Evolutionary conservation across 2,113 vertebrate genomes (phyloP).

Genomic region (Petaurus breviceps): DNA sequence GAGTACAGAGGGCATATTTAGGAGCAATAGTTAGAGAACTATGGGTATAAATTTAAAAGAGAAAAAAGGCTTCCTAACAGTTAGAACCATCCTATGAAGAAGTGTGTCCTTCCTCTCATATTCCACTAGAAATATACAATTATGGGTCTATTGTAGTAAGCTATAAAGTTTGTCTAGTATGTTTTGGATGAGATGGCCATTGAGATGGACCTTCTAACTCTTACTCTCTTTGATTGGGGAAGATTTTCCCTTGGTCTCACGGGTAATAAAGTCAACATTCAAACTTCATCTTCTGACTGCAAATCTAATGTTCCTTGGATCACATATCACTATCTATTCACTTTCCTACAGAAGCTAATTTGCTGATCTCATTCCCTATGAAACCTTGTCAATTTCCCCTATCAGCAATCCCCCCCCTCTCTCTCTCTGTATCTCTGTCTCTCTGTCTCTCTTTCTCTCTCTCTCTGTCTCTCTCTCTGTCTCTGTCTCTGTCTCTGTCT

Average conservation of each 20-base stretch:
- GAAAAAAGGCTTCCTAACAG: background rate
- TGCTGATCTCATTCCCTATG: background rate
- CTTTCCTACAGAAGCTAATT: background rate
- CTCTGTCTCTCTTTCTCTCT: no score
- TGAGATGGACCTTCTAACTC: background rate
- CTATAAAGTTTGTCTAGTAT: background rate
- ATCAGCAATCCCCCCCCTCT: background rate
- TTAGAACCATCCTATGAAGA: background rate
- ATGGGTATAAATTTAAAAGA: background rate
- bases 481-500: no score
- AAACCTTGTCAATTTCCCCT: background rate
- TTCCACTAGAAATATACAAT: background rate
- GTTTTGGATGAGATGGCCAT: background rate
- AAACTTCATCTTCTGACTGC: background rate
- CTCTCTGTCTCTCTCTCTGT: rapidly evolving
- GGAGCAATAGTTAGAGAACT: background rate
- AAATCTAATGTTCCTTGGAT: background rate
- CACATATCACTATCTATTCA: background rate
- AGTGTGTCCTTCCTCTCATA: background rate
- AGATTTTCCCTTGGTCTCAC: background rate
- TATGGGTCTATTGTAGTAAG: background rate
- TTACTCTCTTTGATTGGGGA: background rate
- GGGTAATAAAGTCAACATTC: background rate
- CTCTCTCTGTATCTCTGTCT: no score
- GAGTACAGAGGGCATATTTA: background rate